Conservation (phyloP, 53 echinoderm and acorn worm genomes). For the Echinometra lucunter region DNA sequence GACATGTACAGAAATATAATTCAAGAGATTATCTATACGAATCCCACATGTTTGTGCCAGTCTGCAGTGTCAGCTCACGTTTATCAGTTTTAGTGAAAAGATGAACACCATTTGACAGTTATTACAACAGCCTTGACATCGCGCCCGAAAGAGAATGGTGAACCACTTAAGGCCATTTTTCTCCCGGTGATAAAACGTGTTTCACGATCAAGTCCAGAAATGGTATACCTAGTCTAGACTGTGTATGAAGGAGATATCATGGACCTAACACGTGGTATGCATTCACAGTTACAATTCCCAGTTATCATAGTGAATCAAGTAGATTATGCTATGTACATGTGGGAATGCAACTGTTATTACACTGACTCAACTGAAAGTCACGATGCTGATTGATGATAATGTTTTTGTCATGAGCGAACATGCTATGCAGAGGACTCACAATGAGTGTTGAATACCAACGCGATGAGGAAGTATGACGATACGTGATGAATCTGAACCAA, state of each 20-base stretch:
- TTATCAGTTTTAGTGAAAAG: conserved; percentile 44
- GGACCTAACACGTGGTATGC: not conserved
- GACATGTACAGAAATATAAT: not conserved
- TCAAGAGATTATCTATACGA: not conserved
- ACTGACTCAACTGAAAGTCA: not conserved
- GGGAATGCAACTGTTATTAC: not conserved
- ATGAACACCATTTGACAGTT: conserved; percentile 39
- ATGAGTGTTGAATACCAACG: conserved; percentile 22
- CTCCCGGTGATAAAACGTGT: conserved; percentile 18
- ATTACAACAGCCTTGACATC: conserved; percentile 49
- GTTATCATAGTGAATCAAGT: not conserved
- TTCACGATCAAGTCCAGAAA: conserved; percentile 31
- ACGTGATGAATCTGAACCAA: not conserved
- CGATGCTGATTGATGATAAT: not conserved
- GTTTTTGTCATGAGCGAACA: not conserved
- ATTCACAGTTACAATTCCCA: not conserved
- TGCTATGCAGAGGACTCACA: not conserved
- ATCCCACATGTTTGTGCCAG: not conserved
- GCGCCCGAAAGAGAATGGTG: conserved; percentile 23
- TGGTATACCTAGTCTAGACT: not conserved
- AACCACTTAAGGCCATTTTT: conserved; percentile 34
- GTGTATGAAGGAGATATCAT: too few species aligned
- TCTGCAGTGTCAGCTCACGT: conserved; percentile 41
- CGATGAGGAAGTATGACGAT: not conserved
- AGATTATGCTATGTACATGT: too few species aligned